Conservation (phyloP, 2,797 vertebrate species). For the Echeneis naucrates region DNA sequence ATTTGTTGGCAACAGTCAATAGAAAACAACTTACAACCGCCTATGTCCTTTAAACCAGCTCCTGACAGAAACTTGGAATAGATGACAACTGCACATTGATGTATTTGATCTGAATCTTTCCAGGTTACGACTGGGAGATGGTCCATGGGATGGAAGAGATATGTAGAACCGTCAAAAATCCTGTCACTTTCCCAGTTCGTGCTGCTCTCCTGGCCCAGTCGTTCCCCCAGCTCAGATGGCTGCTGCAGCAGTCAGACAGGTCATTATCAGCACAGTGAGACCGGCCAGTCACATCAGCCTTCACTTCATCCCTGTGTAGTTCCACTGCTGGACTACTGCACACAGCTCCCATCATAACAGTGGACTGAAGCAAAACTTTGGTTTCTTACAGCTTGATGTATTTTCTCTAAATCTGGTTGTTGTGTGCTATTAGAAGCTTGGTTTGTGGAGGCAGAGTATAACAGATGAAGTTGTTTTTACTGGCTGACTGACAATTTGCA, state of each 20-base stretch:
- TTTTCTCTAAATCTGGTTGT: too few species aligned
- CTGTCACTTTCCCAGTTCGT: conserved; percentile 91
- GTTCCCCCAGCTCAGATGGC: conserved; percentile 87
- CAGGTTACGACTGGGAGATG: conserved; percentile 92
- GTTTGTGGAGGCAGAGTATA: too few species aligned
- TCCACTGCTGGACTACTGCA: too few species aligned
- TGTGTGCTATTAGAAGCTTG: too few species aligned
- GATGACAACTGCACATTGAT: not conserved
- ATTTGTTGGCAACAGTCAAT: not conserved
- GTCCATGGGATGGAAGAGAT: conserved; percentile 88
- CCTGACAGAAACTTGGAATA: not conserved
- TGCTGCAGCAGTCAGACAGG: conserved; percentile 89
- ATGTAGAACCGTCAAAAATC: conserved; percentile 83
- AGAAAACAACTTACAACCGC: not conserved
- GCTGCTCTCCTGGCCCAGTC: conserved; percentile 88
- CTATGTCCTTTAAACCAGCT: not conserved
- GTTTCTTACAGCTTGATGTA: too few species aligned
- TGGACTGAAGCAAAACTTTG: too few species aligned
- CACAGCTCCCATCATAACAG: too few species aligned
- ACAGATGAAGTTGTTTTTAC: too few species aligned
- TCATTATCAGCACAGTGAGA: conserved; percentile 58
- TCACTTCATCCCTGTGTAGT: too few species aligned
- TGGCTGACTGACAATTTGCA: too few species aligned
- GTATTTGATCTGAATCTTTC: not conserved
- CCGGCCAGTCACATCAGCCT: too few species aligned